Conservation (phyloP, 2,797 vertebrate genomes). For the Lithobates sylvaticus region DNA sequence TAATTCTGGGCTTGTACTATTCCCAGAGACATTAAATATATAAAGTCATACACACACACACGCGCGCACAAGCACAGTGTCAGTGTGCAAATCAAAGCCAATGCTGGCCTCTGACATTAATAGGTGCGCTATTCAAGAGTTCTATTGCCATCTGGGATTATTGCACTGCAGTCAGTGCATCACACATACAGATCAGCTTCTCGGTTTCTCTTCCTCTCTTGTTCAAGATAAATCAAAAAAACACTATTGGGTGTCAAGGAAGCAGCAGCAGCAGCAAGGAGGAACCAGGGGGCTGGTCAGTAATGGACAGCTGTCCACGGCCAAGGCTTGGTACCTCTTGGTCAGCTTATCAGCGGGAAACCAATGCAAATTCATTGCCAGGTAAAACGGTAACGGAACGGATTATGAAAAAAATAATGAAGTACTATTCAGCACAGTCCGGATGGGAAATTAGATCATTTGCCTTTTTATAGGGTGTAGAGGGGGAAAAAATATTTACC, state of each 20-base stretch:
- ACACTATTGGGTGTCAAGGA: conserved; percentile 42
- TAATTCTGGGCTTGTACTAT: background rate
- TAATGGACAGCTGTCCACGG: background rate
- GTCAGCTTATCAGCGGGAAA: background rate
- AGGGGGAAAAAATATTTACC: background rate
- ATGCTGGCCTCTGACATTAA: background rate
- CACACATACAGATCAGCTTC: background rate
- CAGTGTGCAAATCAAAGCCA: conserved; percentile 11
- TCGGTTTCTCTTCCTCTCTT: background rate
- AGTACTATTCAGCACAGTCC: background rate
- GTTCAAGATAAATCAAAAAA: conserved; percentile 28
- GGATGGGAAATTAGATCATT: background rate
- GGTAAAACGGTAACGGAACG: background rate
- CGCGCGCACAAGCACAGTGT: background rate
- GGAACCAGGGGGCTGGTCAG: background rate
- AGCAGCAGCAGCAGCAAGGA: conserved; percentile 42
- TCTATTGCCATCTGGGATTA: background rate
- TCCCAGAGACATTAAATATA: background rate
- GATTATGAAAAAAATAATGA: background rate
- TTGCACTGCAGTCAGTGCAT: background rate
- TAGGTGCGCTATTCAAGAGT: conserved; percentile 21
- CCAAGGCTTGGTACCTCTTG: background rate
- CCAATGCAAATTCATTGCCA: background rate
- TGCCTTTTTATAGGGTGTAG: background rate
- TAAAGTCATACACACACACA: background rate